Conservation (phyloP, 2,888 invertebrate species). For the Pristionchus arcanus region DNA sequence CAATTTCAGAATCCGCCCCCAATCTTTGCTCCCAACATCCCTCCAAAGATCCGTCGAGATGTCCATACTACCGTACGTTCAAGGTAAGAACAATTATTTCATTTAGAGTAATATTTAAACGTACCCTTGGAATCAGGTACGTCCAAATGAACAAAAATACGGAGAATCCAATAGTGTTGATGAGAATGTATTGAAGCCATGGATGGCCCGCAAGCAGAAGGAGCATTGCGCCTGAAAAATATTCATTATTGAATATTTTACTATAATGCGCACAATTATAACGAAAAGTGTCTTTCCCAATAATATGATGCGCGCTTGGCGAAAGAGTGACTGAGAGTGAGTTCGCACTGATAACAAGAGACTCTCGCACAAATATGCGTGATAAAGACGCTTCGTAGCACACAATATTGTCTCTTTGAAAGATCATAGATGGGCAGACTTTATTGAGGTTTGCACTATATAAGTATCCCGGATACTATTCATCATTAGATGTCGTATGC, state of each 20-base stretch:
- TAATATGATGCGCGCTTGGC: background rate
- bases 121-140: background rate
- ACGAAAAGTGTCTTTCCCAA: background rate
- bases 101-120: background rate
- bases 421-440: background rate
- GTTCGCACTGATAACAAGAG: background rate
- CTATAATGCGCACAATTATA: background rate
- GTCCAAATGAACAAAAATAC: constrained; percentile 4
- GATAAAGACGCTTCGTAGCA: background rate
- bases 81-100: background rate
- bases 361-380: background rate
- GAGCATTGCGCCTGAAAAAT: background rate
- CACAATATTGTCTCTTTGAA: background rate
- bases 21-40: background rate
- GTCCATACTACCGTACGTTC: background rate
- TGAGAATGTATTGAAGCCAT: constrained; percentile 23
- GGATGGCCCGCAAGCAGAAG: background rate
- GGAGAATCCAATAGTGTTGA: constrained; percentile 17
- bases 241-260: background rate
- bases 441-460: background rate
- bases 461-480: background rate
- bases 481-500: too few species aligned
- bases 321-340: constrained; percentile 7
- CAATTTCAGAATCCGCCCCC: background rate
- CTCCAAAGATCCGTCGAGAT: background rate